Conservation (phyloP, 1,140 invertebrate species). For the Stenopsyche tienmushanensis region DNA sequence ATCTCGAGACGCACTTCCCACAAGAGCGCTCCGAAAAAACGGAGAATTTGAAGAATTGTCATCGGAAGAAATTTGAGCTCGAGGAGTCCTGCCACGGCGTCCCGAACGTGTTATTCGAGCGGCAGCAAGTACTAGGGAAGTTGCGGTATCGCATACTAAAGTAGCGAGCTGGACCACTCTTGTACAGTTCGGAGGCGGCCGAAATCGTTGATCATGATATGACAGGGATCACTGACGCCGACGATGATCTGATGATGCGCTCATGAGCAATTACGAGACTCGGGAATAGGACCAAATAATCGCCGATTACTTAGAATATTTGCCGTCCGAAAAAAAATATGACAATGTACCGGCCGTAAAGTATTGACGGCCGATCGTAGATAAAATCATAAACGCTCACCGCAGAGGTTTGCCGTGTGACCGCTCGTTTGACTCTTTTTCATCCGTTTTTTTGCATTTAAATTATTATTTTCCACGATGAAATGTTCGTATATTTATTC, state of each 20-base stretch:
- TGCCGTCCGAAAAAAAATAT: neutral
- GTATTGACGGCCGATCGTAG: too few species aligned
- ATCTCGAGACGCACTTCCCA: too few species aligned
- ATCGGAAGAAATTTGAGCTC: neutral
- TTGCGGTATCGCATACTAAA: conserved; percentile 4
- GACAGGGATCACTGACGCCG: conserved; percentile 10
- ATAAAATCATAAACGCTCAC: neutral
- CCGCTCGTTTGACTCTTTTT: neutral
- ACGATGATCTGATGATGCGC: neutral
- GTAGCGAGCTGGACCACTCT: neutral
- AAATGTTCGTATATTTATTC: too few species aligned
- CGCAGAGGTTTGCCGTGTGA: conserved; percentile 2
- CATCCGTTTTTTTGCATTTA: neutral
- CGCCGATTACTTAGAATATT: neutral
- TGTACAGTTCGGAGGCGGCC: conserved; percentile 6
- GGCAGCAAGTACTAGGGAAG: neutral
- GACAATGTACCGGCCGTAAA: too few species aligned
- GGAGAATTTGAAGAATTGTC: neutral
- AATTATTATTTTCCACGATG: too few species aligned
- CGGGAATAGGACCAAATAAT: neutral
- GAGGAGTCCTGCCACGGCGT: neutral
- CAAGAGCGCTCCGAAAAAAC: too few species aligned
- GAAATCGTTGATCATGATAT: conserved; percentile 4
- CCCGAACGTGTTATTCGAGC: neutral
- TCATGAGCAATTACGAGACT: neutral